A percentile compares a stretch with the other conserved stretches of the same genome.
Evolutionary conservation across 2,888 invertebrate genomes (phyloP).

Genomic region (Falcaria lacertinaria): DNA sequence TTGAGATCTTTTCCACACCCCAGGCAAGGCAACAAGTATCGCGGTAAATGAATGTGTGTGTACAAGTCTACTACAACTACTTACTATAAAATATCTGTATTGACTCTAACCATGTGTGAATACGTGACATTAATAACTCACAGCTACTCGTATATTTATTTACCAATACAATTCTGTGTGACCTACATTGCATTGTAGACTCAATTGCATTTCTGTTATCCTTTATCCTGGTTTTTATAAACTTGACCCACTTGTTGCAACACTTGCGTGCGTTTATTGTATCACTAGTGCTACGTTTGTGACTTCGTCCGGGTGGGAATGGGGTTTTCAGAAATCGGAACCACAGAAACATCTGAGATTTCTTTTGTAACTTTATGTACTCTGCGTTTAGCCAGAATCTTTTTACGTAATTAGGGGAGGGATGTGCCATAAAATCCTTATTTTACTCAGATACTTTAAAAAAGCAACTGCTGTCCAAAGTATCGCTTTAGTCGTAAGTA

Average conservation of each 20-base stretch:
- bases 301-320: neutral
- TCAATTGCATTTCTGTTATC: conserved; percentile 68
- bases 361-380: too few species aligned
- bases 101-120: neutral
- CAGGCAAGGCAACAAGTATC: too few species aligned
- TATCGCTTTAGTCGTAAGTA: too few species aligned
- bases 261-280: conserved; percentile 50
- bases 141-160: conserved; percentile 5
- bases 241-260: conserved; percentile 65
- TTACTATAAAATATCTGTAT: neutral
- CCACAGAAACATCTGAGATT: too few species aligned
- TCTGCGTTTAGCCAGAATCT: too few species aligned
- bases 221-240: conserved; percentile 70
- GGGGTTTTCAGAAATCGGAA: conserved; percentile 27
- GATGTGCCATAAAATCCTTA: too few species aligned
- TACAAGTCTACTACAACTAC: too few species aligned
- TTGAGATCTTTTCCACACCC: too few species aligned
- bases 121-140: neutral
- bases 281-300: conserved; percentile 1
- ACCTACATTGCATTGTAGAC: conserved; percentile 55
- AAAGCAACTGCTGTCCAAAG: too few species aligned
- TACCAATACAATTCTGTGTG: conserved; percentile 28
- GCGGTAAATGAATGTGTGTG: too few species aligned
- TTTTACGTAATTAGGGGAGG: too few species aligned
- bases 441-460: too few species aligned